Base-by-base conservation (phyloP, 1,140 invertebrate species). In the Plodia interpunctella region DNA sequence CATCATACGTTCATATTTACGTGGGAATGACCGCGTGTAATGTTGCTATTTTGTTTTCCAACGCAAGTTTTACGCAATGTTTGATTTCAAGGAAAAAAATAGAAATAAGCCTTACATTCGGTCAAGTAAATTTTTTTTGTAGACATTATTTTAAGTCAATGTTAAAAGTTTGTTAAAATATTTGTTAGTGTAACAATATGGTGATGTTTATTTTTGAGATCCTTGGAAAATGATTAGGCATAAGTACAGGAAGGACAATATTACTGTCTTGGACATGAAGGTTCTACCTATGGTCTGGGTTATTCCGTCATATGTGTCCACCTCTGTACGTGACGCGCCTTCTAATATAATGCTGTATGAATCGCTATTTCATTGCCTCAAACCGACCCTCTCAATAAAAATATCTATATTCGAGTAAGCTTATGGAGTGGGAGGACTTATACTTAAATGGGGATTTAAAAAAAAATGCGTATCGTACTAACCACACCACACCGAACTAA, bases 1-100 rank as follows among this genome's bases (percentile, higher is more conserved):
- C 83, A 88, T 84, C 73, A 66, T 62, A 66, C 67, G 62, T 73
- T 62, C 59, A 66, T 62, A 61, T 17, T 32, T 49, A 19, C 19
- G 51, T 13, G 59, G 5, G 2, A 18, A 59, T 58, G 44, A 11
- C 54, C 62, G 58, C 54, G 54, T 53, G 57, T 59, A 44, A 15
- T 5, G 38, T 4, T 10, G 15, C 38, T 44, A 44, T 44, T 44
- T 44, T 15, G n/a, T n/a, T 44, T 44, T 44, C 1, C 38, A 44
- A 3, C 15, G 6, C 8, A 10, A 32, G 30, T 32, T 32, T 25
- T 25, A 25, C 21, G 21, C 21, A 25, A 25, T 6, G 6, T 25
- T 25, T 25, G 21, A 6, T 25, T 25, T 25, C 6, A 25, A 6
- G 2, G 21, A 25, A 25, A n/a, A n/a, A n/a, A n/a, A n/a, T n/a